Evolutionary conservation across 2,888 invertebrate genomes (phyloP).

Genomic region (Mesoligia furuncula): DNA sequence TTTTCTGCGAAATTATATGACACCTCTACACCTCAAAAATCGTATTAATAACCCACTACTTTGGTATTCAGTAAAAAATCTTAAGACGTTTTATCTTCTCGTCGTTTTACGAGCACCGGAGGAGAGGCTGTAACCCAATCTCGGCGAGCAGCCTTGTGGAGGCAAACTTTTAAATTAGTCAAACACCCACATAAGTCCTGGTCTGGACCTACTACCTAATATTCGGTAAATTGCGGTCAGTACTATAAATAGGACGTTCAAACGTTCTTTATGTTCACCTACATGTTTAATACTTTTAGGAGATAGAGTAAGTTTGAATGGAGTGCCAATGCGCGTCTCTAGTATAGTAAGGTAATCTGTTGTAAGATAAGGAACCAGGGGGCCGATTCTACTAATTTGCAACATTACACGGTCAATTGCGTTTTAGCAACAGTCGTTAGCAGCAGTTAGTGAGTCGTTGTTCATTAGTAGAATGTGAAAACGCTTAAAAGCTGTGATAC

Average conservation of each 20-base stretch:
- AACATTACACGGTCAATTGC: too few relatives aligned
- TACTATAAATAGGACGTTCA: constrained; percentile 45
- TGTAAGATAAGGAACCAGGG: too few relatives aligned
- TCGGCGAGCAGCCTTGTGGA: constrained; percentile 29
- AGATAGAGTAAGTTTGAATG: constrained; percentile 2
- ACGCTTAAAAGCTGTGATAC: too few relatives aligned
- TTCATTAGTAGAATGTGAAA: too few relatives aligned
- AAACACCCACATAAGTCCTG: constrained; percentile 45
- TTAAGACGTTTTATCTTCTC: constrained; percentile 24
- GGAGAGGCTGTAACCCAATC: constrained; percentile 37
- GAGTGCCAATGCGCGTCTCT: neutral
- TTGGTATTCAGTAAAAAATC: constrained; percentile 33
- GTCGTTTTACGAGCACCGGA: constrained; percentile 37
- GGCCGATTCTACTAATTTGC: too few relatives aligned
- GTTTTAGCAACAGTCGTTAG: too few relatives aligned
- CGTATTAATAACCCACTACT: neutral
- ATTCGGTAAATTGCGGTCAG: constrained; percentile 60
- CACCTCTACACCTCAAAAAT: constrained; percentile 16
- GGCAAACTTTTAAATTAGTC: constrained; percentile 54
- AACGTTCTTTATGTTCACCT: constrained; percentile 55
- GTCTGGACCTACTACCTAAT: constrained; percentile 31
- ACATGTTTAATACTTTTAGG: constrained; percentile 52
- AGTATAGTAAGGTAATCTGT: too few relatives aligned
- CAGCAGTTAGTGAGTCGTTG: too few relatives aligned
- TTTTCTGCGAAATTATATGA: constrained; percentile 10